Conservation (phyloP, 2,113 vertebrate genomes). For the Motacilla tschutschensis region DNA sequence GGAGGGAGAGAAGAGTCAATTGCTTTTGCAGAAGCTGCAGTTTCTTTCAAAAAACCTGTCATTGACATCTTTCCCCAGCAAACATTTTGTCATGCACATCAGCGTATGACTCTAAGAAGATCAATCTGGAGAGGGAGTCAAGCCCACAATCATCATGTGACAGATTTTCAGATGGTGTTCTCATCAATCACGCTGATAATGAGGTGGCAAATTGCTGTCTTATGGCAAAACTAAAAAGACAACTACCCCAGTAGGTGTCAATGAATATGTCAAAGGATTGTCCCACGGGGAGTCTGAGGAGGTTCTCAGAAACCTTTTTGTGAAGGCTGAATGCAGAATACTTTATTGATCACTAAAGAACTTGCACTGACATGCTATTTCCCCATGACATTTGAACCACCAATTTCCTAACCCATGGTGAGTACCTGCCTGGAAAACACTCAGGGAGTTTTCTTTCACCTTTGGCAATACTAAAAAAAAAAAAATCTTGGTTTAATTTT, state of each 20-base stretch:
- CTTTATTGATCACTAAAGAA: conserved; percentile 76
- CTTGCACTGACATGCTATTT: conserved; percentile 74
- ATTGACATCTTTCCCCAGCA: conserved; percentile 8
- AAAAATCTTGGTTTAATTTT: neutral
- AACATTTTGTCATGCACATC: conserved; percentile 60
- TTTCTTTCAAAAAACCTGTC: conserved; percentile 74
- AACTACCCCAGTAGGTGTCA: conserved; percentile 64
- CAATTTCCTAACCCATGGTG: conserved; percentile 24
- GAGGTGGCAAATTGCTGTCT: conserved; percentile 81
- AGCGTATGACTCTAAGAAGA: conserved; percentile 38
- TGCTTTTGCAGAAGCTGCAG: conserved; percentile 69
- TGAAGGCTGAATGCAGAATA: conserved; percentile 65
- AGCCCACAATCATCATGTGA: conserved; percentile 56
- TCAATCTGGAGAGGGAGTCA: conserved; percentile 38
- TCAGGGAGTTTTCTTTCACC: conserved; percentile 8
- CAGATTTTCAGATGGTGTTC: conserved; percentile 49
- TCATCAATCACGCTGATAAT: conserved; percentile 78
- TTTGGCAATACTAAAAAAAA: neutral
- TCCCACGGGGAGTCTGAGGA: conserved; percentile 51
- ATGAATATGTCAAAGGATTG: conserved; percentile 65
- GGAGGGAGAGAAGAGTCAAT: conserved; percentile 36
- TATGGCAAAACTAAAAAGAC: conserved; percentile 70
- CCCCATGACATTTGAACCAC: conserved; percentile 63
- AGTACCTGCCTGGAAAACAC: conserved; percentile 11
- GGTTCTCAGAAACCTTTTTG: conserved; percentile 56